These are phyloP conservation scores for Suricata suricatta DNA, from an alignment of 2,113 vertebrate species.

Conservation along the genomic window DNA sequence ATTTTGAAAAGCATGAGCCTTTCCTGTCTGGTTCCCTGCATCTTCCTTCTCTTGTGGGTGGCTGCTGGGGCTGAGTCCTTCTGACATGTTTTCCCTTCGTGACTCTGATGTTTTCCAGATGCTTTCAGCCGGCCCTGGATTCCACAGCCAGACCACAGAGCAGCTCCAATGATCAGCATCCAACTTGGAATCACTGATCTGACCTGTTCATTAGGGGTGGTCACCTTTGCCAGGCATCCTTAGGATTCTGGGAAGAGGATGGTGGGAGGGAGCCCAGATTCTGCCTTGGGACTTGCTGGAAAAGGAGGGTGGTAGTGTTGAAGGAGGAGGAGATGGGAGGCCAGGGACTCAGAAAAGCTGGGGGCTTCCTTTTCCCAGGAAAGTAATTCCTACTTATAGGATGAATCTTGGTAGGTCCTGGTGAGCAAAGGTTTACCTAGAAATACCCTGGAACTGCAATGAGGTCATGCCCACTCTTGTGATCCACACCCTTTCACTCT, in stretches of 20 bases:
- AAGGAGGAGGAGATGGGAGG: neutral
- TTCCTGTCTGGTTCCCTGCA: neutral
- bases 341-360: neutral
- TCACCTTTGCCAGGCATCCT: neutral
- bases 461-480: neutral
- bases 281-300: neutral
- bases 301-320: neutral
- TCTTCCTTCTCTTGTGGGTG: neutral
- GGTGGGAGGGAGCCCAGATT: neutral
- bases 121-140: neutral
- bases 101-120: slow-evolving; percentile 38
- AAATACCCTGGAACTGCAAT: neutral
- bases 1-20: neutral
- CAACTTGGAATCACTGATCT: neutral
- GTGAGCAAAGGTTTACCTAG: neutral
- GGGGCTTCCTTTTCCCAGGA: neutral
- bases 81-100: neutral
- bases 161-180: neutral
- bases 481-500: neutral
- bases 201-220: neutral
- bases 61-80: neutral
- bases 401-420: neutral
- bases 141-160: neutral
- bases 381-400: neutral
- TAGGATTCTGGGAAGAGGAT: neutral